phyloP scores from a whole-genome alignment of 1,140 invertebrate genomes.

The Sitophilus oryzae region DNA sequence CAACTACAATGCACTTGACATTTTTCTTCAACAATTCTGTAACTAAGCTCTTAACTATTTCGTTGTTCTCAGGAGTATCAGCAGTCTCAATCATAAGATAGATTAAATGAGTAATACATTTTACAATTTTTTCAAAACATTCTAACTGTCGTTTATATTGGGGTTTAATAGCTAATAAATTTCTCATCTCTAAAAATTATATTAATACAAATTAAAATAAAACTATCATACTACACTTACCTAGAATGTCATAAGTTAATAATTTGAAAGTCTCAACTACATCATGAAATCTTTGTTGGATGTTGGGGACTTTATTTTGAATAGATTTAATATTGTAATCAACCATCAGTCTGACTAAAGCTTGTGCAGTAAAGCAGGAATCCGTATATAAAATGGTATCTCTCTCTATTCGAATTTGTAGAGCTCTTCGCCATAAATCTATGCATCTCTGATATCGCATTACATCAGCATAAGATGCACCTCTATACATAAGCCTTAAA shows the following conservation, averaged over 20 bases:
- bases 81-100: conserved; percentile 65
- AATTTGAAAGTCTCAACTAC: conserved; percentile 65
- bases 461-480: conserved; percentile 81
- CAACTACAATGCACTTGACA: conserved; percentile 62
- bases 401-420: conserved; percentile 72
- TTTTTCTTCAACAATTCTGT: conserved; percentile 54
- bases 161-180: conserved; percentile 61
- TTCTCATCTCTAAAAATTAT: conserved; percentile 49
- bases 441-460: conserved; percentile 78
- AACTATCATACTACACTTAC: not conserved
- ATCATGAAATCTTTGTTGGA: conserved; percentile 63
- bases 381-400: conserved; percentile 61
- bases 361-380: conserved; percentile 77
- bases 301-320: conserved; percentile 45
- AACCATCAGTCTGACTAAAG: conserved; percentile 69
- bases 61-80: conserved; percentile 47
- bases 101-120: conserved; percentile 74
- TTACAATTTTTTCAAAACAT: conserved; percentile 73
- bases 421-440: conserved; percentile 74
- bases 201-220: not conserved
- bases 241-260: conserved; percentile 53
- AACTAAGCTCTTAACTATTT: conserved; percentile 45
- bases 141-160: conserved; percentile 72
- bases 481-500: conserved; percentile 51
- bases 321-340: conserved; percentile 64